phyloP scores from a whole-genome alignment of 2,888 invertebrate genomes.

The Myathropa florea region DNA sequence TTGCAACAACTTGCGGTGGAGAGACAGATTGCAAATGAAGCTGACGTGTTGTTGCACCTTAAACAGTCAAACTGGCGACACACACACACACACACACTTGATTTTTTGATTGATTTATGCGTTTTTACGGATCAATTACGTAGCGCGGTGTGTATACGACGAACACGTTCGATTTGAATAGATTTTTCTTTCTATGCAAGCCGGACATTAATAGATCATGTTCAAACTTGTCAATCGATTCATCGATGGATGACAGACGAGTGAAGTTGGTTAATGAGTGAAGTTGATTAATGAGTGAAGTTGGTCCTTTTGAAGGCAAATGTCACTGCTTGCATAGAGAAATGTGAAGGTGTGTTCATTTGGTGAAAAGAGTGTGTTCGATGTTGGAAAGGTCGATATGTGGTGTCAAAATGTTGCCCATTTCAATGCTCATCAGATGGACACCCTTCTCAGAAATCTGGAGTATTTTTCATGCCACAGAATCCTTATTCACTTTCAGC shows the following conservation, averaged over 20 bases:
- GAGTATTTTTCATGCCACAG: no score
- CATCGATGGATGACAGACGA: not conserved
- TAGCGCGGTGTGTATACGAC: not conserved
- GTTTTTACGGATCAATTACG: constrained; percentile 17
- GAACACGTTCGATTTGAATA: not conserved
- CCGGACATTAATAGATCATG: constrained; percentile 11
- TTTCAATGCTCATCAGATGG: no score
- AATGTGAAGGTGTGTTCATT: no score
- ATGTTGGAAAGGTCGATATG: no score
- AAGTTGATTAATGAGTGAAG: no score
- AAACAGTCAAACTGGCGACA: constrained; percentile 22
- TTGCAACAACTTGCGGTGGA: constrained; percentile 3
- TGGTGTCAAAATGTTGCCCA: no score
- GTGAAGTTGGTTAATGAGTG: not conserved
- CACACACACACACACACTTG: not conserved
- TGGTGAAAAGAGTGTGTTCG: no score
- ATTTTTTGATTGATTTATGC: constrained; percentile 58
- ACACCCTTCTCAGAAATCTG: no score
- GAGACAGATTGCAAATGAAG: constrained; percentile 54
- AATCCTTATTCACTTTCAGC: no score
- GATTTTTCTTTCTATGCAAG: not conserved
- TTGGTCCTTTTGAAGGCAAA: no score
- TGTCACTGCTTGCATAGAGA: no score
- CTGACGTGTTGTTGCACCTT: constrained; percentile 63
- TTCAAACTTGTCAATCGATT: not conserved